These are phyloP conservation scores for Acanthosepion esculentum DNA, from an alignment of 2,888 invertebrate genomes.

Conservation along the genomic window DNA sequence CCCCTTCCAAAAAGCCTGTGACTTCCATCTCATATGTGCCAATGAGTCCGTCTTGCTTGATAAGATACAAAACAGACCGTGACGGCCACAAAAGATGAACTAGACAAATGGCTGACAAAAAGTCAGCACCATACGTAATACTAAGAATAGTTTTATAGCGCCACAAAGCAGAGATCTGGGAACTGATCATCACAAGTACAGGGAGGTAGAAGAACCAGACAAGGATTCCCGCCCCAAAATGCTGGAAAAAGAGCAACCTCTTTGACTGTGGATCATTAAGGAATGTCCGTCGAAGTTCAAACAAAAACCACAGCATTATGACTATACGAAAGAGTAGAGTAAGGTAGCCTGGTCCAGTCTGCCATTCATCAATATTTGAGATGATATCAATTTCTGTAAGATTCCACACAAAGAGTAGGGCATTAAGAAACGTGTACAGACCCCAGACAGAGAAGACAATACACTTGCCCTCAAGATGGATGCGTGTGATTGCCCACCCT, in stretches of 20 bases:
- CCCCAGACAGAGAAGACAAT: slow-evolving; percentile 91
- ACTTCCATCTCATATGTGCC: slow-evolving; percentile 68
- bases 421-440: slow-evolving; percentile 91
- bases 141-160: slow-evolving; percentile 93
- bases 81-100: slow-evolving; percentile 97
- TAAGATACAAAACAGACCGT: slow-evolving; percentile 90
- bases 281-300: slow-evolving; percentile 84
- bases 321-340: slow-evolving; percentile 88
- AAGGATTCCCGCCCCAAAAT: slow-evolving; percentile 96
- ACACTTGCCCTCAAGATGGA: slow-evolving; percentile 89
- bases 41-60: slow-evolving; percentile 61
- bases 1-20: slow-evolving; percentile 55
- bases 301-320: slow-evolving; percentile 92
- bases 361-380: slow-evolving; percentile 96
- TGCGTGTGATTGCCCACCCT: slow-evolving; percentile 95
- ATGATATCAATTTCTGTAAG: slow-evolving; percentile 96
- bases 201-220: slow-evolving; percentile 99
- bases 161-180: slow-evolving; percentile 95
- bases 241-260: slow-evolving; percentile 93
- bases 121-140: slow-evolving; percentile 95
- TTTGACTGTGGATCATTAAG: slow-evolving; percentile 85
- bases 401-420: slow-evolving; percentile 95
- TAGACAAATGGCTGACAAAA: slow-evolving; percentile 94
- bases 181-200: slow-evolving; percentile 91
- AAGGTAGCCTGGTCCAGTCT: slow-evolving; percentile 97